Conservation (phyloP, 2,888 invertebrate genomes). For the Andrena bicolor region DNA sequence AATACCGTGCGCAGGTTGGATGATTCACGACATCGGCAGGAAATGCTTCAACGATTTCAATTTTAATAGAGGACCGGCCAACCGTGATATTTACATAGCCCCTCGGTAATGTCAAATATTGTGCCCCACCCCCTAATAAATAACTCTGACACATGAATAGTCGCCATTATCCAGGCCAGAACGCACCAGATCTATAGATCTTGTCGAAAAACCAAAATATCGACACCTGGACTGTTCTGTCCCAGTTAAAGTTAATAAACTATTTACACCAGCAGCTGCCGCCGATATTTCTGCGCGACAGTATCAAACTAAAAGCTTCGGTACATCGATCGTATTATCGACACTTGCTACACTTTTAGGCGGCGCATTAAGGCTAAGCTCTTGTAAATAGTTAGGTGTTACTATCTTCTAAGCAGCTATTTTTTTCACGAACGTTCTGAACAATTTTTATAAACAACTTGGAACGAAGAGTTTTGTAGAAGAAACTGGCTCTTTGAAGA, state of each 20-base stretch:
- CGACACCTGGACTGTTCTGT: constrained; percentile 28
- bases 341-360: constrained; percentile 57
- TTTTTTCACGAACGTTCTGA: not conserved
- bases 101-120: constrained; percentile 32
- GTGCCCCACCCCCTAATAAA: constrained; percentile 22
- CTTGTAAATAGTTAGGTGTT: constrained; percentile 29
- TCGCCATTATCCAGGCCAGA: constrained; percentile 22
- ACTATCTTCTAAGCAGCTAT: constrained; percentile 26
- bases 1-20: constrained; percentile 12
- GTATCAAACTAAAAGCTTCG: constrained; percentile 48
- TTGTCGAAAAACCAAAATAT: constrained; percentile 25
- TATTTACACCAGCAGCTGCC: constrained; percentile 52
- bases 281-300: constrained; percentile 49
- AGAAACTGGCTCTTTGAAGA: no score
- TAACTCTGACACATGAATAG: constrained; percentile 12
- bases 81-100: constrained; percentile 37
- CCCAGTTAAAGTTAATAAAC: constrained; percentile 53
- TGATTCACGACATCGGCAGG: constrained; percentile 14
- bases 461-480: no score
- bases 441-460: not conserved
- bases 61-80: constrained; percentile 30
- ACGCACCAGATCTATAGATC: constrained; percentile 20
- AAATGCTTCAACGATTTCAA: constrained; percentile 33
- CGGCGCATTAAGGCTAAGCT: constrained; percentile 52
- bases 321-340: constrained; percentile 57